Evolutionary conservation across 1,140 invertebrate genomes (phyloP).

Genomic region (Spodoptera litura): DNA sequence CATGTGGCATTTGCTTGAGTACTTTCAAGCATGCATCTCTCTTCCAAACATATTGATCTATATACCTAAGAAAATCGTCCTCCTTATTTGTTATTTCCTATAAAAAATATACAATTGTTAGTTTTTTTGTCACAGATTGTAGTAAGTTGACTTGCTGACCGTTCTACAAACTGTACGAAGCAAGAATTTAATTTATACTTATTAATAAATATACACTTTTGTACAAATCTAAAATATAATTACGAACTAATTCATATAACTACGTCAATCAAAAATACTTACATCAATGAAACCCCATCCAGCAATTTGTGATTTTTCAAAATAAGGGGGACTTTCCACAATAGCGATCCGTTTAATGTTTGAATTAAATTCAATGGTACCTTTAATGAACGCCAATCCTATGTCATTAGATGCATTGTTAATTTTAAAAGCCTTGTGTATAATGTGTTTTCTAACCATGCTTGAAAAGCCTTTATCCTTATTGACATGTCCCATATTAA

Average conservation of each 20-base stretch:
- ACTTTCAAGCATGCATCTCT: background rate
- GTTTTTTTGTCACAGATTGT: too few relatives aligned
- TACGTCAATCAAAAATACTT: conserved; percentile 21
- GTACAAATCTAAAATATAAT: too few relatives aligned
- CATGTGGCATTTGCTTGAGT: background rate
- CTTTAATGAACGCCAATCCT: conserved; percentile 44
- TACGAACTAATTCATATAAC: too few relatives aligned
- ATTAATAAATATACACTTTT: too few relatives aligned
- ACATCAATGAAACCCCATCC: conserved; percentile 57
- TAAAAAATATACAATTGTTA: background rate
- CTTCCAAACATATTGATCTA: background rate
- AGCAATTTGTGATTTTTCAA: conserved; percentile 46
- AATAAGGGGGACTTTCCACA: conserved; percentile 32
- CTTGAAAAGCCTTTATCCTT: background rate
- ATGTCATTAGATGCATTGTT: conserved; percentile 47
- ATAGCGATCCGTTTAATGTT: conserved; percentile 51
- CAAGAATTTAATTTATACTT: too few relatives aligned
- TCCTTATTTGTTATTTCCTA: background rate
- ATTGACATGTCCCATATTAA: conserved; percentile 33
- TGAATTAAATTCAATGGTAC: conserved; percentile 29
- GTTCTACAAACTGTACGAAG: too few relatives aligned
- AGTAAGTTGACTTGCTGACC: too few relatives aligned
- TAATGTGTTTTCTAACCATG: conserved; percentile 10
- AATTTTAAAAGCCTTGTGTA: conserved; percentile 48
- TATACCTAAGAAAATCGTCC: background rate